Base-by-base conservation (phyloP, 2,888 invertebrate species). In the Aplocera efformata region DNA sequence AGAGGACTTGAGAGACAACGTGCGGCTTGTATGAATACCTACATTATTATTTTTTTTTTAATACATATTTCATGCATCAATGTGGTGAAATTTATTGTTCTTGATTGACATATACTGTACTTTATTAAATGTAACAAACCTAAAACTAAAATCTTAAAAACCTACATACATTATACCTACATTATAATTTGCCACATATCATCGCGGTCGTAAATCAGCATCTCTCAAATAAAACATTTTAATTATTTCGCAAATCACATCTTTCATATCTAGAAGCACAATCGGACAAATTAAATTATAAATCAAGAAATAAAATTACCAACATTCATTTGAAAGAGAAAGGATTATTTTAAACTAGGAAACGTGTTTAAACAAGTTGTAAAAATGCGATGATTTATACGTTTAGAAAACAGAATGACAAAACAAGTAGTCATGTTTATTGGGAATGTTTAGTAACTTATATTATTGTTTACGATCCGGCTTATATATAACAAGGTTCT, bases 401-500 rank as follows among this genome's bases (percentile, higher is more conserved):
- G 46, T 69, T 72, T 74, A 67, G 67, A 76, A 77, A 78, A 63
- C 60, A 51, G 48, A 60, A 63, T 64, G 66, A 71, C 67, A 70
- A 63, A 65, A 59, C 50, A 58, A 48, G 54, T 58, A 56, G 57
- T 62, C 34, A 41, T 34, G 20, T 45, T 48, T 50, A 46, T 46
- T 52, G 50, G 51, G 42, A 49, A 48, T 53, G 50, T 49, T 46
- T 42, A 33, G 28, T 33, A 29, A 33, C 42, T 42, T 50, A 48
- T 46, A 48, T 44, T 8, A 25, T 25, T 31, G 47, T 36, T 56
- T 55, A 56, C 27, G 7, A 51, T 50, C 53, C 34, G 29, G 63
- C 66, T 65, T 64, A 65, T 64, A 52, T 37, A 26, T 32, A 39
- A 47, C n/a, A n/a, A n/a, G n/a, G n/a, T n/a, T n/a, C n/a, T 48